Percentiles rank a stretch among this genome's conserved stretches.
These are phyloP conservation scores for Oncorhynchus kisutch DNA, from an alignment of 2,113 vertebrate genomes.

Conservation along the genomic window DNA sequence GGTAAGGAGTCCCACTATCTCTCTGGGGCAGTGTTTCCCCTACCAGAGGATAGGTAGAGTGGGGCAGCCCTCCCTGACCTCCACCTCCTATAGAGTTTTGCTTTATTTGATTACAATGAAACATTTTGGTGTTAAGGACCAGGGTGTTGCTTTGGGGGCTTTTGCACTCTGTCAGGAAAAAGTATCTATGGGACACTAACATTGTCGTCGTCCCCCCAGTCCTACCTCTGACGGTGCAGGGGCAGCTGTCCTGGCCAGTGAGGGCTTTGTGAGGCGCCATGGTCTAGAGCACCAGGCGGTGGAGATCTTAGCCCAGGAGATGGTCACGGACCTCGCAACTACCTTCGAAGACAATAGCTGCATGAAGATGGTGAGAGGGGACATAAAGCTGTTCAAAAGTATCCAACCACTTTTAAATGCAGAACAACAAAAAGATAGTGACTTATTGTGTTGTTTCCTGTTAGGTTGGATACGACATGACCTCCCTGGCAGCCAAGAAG, in stretches of 20 bases:
- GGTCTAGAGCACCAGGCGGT: constrained; percentile 84
- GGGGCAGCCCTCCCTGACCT: too few relatives aligned
- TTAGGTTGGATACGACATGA: constrained; percentile 93
- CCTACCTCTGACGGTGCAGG: constrained; percentile 93
- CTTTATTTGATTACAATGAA: too few relatives aligned
- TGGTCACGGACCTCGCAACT: constrained; percentile 85
- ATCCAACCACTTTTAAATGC: too few relatives aligned
- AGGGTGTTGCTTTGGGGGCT: too few relatives aligned
- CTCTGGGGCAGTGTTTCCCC: too few relatives aligned
- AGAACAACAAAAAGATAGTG: background rate
- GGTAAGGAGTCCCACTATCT: constrained; percentile 74
- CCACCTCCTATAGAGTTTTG: too few relatives aligned
- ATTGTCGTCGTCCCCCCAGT: constrained; percentile 55
- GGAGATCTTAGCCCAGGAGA: constrained; percentile 94
- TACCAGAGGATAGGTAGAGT: too few relatives aligned
- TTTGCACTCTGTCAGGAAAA: too few relatives aligned
- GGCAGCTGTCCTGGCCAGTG: constrained; percentile 86
- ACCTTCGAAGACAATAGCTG: constrained; percentile 87
- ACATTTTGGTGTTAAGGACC: too few relatives aligned
- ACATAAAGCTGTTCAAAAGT: too few relatives aligned
- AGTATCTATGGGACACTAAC: too few relatives aligned
- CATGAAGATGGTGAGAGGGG: constrained; percentile 82
- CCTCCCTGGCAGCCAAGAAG: constrained; percentile 77
- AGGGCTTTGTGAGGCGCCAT: constrained; percentile 81
- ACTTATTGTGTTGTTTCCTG: background rate